Evolutionary conservation across 2,797 vertebrate species (phyloP).

Genomic region (Spea hammondii): DNA sequence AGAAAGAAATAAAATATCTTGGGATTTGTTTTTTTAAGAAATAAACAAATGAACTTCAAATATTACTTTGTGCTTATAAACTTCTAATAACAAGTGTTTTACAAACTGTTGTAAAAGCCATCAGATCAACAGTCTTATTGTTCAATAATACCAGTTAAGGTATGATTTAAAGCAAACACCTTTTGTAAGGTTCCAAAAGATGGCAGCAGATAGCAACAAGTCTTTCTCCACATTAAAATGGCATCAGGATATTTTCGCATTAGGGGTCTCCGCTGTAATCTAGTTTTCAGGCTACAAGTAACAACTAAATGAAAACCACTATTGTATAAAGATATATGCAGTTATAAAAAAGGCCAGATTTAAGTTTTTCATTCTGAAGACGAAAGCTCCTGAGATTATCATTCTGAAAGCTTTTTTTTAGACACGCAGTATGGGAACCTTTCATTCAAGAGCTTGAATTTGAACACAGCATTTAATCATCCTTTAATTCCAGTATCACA

Average conservation of each 20-base stretch:
- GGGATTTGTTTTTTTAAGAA: too few species aligned
- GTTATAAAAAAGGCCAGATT: not conserved
- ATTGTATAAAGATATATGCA: constrained; percentile 4
- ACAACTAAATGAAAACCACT: constrained; percentile 18
- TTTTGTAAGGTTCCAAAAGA: constrained; percentile 10
- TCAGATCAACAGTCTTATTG: constrained; percentile 1
- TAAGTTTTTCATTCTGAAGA: not conserved
- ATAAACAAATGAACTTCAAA: too few species aligned
- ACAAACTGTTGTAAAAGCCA: not conserved
- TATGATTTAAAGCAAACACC: not conserved
- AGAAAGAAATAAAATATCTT: too few species aligned
- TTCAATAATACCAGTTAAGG: not conserved
- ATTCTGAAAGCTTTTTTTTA: too few species aligned
- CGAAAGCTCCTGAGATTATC: not conserved
- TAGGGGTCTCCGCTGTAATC: constrained; percentile 29
- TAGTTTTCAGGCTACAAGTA: constrained; percentile 18
- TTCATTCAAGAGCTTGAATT: too few species aligned
- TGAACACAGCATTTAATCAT: too few species aligned
- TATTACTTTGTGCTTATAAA: not conserved
- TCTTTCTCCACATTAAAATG: not conserved
- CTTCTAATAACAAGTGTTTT: not conserved
- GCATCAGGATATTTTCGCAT: not conserved
- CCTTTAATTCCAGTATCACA: too few species aligned
- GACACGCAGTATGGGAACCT: too few species aligned
- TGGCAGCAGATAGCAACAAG: constrained; percentile 21